These are phyloP conservation scores for Geococcyx californianus DNA, from an alignment of 2,113 vertebrate species.

Conservation along the genomic window DNA sequence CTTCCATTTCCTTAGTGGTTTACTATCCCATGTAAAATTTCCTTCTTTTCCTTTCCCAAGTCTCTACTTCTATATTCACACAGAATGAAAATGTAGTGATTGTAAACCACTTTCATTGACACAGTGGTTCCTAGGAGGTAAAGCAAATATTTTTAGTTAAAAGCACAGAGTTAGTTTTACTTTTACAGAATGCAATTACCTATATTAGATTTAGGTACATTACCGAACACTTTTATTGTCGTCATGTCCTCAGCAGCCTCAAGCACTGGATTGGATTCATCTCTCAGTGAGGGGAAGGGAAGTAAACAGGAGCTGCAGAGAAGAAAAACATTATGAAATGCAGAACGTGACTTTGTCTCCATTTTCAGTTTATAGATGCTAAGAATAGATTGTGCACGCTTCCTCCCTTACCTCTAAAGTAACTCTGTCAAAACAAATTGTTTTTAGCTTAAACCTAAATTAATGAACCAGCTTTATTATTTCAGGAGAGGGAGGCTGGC, in stretches of 20 bases:
- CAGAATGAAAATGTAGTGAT: neutral
- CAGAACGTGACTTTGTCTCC: neutral
- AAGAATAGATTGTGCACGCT: neutral
- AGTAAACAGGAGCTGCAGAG: neutral
- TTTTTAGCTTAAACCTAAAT: conserved; percentile 23
- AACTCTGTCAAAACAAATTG: conserved; percentile 7
- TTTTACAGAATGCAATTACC: neutral
- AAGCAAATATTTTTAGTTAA: neutral
- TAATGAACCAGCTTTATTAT: conserved; percentile 43
- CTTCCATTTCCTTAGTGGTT: neutral
- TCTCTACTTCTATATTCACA: neutral
- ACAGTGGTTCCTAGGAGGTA: neutral
- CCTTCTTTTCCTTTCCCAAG: neutral
- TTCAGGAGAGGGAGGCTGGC: neutral
- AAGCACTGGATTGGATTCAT: neutral
- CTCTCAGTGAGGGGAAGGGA: neutral
- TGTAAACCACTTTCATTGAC: neutral
- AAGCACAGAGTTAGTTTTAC: neutral
- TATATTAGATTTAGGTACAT: neutral
- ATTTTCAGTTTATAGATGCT: neutral
- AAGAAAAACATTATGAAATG: neutral
- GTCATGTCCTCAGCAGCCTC: neutral
- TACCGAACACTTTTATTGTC: neutral
- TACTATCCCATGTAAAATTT: neutral
- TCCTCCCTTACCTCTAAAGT: neutral